Evolutionary conservation across 1,140 invertebrate species (phyloP).

Genomic region (Mya arenaria): DNA sequence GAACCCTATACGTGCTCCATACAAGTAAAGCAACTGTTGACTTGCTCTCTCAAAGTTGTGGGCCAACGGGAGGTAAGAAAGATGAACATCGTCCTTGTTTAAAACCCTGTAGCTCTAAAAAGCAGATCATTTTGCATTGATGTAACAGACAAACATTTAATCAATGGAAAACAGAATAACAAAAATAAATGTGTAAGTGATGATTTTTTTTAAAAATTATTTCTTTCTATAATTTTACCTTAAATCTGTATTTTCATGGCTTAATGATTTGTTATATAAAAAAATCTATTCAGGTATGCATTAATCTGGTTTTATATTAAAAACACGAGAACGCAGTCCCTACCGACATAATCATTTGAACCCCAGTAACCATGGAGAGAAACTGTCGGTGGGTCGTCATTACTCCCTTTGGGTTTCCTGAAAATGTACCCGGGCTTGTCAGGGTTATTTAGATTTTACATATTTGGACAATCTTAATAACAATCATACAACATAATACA

Average conservation of each 20-base stretch:
- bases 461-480: too few species aligned
- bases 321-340: too few species aligned
- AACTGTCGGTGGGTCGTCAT: constrained; percentile 98
- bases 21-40: constrained; percentile 84
- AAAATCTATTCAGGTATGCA: too few species aligned
- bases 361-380: constrained; percentile 91
- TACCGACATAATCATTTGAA: constrained; percentile 73
- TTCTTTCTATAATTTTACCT: too few species aligned
- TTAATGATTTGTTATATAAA: too few species aligned
- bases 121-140: neutral
- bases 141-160: neutral
- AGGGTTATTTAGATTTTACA: too few species aligned
- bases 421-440: too few species aligned
- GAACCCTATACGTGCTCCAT: constrained; percentile 97
- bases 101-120: constrained; percentile 5
- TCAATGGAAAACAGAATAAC: neutral
- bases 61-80: constrained; percentile 97
- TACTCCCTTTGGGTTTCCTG: constrained; percentile 94
- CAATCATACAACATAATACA: too few species aligned
- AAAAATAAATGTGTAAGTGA: neutral
- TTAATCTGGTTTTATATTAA: too few species aligned
- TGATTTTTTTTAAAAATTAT: neutral
- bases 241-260: too few species aligned
- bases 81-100: constrained; percentile 23
- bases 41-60: constrained; percentile 91